These are phyloP conservation scores for Rotaria sp. DNA, from an alignment of 2,888 invertebrate genomes.

Conservation along the genomic window DNA sequence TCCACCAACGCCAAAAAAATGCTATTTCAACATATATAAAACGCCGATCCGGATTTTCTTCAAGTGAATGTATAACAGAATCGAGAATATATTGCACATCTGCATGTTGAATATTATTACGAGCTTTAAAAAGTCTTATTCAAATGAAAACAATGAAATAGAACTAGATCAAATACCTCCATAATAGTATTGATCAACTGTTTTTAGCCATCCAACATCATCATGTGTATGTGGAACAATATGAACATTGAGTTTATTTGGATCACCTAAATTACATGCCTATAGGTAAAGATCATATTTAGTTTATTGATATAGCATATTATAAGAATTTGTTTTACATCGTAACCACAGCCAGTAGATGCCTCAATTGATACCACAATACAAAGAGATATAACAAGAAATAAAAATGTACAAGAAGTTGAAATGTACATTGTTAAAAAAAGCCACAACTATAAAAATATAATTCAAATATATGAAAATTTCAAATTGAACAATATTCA, in stretches of 20 bases:
- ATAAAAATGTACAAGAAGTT: neutral
- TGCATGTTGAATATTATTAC: conserved; percentile 30
- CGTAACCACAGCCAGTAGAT: conserved; percentile 19
- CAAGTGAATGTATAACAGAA: conserved; percentile 65
- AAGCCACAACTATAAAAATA: neutral
- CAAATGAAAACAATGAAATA: neutral
- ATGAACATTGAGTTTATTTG: conserved; percentile 69
- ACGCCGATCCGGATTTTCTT: conserved; percentile 63
- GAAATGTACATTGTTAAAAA: neutral
- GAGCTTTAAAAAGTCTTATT: conserved; percentile 44
- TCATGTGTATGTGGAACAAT: conserved; percentile 78
- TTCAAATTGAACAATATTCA: neutral
- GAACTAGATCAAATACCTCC: conserved; percentile 47
- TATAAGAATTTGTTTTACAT: neutral
- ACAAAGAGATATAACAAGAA: neutral
- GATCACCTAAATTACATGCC: conserved; percentile 36
- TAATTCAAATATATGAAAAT: neutral
- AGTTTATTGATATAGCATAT: neutral
- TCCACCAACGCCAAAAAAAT: conserved; percentile 80
- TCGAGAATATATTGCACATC: conserved; percentile 21
- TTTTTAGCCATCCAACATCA: conserved; percentile 88
- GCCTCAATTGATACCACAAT: neutral
- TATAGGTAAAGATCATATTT: neutral
- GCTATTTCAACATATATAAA: conserved; percentile 84
- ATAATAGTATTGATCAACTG: conserved; percentile 84